Base-by-base conservation (phyloP, 1,140 invertebrate genomes). In the Aphelinus atriplicis region DNA sequence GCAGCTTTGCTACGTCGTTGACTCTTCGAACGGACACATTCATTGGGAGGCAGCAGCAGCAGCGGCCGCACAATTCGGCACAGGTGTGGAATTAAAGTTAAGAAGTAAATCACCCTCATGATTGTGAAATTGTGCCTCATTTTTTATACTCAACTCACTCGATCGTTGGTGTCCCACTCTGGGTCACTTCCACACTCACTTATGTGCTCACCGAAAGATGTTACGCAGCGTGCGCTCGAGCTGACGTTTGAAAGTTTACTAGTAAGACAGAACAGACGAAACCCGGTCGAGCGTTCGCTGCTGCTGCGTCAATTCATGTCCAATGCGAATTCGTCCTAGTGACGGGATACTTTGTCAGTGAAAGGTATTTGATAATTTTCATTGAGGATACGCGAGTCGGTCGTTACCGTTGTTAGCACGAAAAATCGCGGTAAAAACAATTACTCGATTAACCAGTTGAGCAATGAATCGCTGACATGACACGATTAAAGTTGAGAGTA, bases 51-150 rank as follows among this genome's bases (percentile, higher is more conserved):
- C 84, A 84, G 81, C 81, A 82, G 81, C 42, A 75, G 62, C 73
- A 75, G 73, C 73, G 62, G 73, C 68, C 73, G 68, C 81, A 83
- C 80, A 82, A 81, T 85, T 82, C 78, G 83, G 78, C 83, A 64
- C 3, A 55, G 56, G 64, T 69, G 10, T 64, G 46, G 51, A 69
- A 9, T 9, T 53, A 6, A 26, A 26, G 60, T 64, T 47, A 74
- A 3, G 81, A 82, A 73, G 80, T 81, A 79, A 81, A 61, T 66
- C 80, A 82, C 82, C 85, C 83, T 84, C 82, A 83, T 85, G 83
- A 87, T 87, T 86, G 84, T 86, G 82, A 88, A 87, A 87, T 82
- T 86, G 86, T 88, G 87, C 85, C 87, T 88, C 85, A 86, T 84
- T 84, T 84, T 87, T 87, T 86, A 84, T 85, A 85, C 83, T 84